Evolutionary conservation across 2,888 invertebrate species (phyloP), one percentile per base, ranked within the genome.

Genomic region (Meandrusa payeni): DNA sequence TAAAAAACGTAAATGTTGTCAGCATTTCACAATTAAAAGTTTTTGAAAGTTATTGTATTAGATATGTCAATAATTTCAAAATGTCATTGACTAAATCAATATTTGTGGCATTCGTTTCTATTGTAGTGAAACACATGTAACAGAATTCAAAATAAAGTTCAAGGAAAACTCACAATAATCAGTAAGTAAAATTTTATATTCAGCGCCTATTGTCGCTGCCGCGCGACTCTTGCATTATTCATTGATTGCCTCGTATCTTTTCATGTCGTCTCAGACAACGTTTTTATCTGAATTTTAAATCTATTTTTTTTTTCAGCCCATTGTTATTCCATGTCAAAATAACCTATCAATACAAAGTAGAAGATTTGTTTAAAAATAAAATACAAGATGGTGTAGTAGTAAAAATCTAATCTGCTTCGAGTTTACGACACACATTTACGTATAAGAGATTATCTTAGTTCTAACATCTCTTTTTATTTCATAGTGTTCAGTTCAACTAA

Each of bases 201-300:
- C 78, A 69, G 58, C 46, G 56, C 54, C 51, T 56, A 64, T 57
- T 61, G 65, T 52, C 56, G 53, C 48, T 51, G 52, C 48, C 56
- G 58, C 57, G 62, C 41, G 56, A 61, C 60, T 59, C 64, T 63
- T 85, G 74, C 74, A 86, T 87, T 69, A 86, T 81, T 77, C 77
- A 82, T 79, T 68, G 73, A 74, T 73, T 64, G 64, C 60, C 60
- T 62, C 61, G 61, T 62, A 54, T 59, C 54, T 57, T 55, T 51
- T 59, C 48, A 54, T 60, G 51, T 48, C 47, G 50, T 52, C 56
- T 42, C 50, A 53, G 59, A 57, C 62, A 58, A 61, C 42, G 50
- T 65, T 56, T 67, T 66, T 68, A 73, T 76, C 72, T 74, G 64
- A 71, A 73, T 74, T 66, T 55, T 42, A 70, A 73, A 71, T 72